Base-by-base conservation (phyloP, 37 sponge, comb jelly and placozoan genomes). In the Aphrocallistes beatrix region DNA sequence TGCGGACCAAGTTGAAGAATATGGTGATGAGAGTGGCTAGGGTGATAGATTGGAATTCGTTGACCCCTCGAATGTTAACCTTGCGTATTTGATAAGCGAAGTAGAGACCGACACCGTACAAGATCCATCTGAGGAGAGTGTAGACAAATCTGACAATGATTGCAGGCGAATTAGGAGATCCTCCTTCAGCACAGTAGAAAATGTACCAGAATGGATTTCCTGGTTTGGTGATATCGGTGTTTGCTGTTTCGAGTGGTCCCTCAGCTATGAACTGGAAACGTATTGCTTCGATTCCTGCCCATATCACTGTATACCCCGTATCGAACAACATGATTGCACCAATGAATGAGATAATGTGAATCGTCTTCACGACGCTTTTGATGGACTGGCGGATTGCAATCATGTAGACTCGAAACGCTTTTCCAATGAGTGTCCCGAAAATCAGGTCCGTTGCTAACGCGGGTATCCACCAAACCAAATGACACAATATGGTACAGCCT, bases 61-160 rank as follows among this genome's bases (percentile, higher is more conserved):
- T 60, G 28, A 60, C 75, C n/a, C 75, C 75, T 25, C 75, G 75
- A 13, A 60, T 60, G 75, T 60, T 60, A 21, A 60, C 21, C n/a
- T 60, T 60, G 3, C 75, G 75, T 32, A 60, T 13, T 30, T 60
- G 75, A 6, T 19, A 60, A 28, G 75, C 75, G n/a, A 25, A 60
- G 75, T 60, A 60, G 1, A 60, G 34, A 19, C 75, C 75, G 21
- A 60, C 75, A 32, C 75, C 75, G n/a, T 60, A 60, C 32, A 60
- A 32, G 3, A 60, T 60, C 75, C 75, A 60, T 60, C 75, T 60
- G 75, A 60, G 10, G n/a, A 60, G n/a, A 25, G n/a, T 60, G 75
- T 60, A 60, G 6, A 60, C 34, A 60, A 19, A 60, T 30, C 75
- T 60, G n/a, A 60, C 34, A 32, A 1, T 13, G 8, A 60, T 13